These are phyloP conservation scores for Halictus ligatus DNA, from an alignment of 2,888 invertebrate genomes.

Conservation along the genomic window DNA sequence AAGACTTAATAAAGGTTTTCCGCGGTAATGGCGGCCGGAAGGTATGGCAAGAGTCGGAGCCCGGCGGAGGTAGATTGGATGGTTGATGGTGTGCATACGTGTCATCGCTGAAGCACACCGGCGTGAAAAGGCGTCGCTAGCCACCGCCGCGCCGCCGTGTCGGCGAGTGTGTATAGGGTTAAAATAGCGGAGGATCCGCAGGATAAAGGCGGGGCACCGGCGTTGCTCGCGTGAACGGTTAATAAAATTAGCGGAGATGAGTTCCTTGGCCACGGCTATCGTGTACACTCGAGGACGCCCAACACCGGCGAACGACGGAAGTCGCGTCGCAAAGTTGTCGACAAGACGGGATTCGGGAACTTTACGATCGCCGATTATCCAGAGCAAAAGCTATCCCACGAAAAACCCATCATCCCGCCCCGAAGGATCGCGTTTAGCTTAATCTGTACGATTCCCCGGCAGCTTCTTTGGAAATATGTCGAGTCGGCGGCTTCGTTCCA, in stretches of 20 bases:
- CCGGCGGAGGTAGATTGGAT: neutral
- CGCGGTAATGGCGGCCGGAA: conserved; percentile 37
- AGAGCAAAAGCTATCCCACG: neutral
- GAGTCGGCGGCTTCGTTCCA: conserved; percentile 2
- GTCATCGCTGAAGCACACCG: conserved; percentile 15
- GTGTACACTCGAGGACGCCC: conserved; percentile 38
- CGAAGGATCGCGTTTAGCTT: conserved; percentile 19
- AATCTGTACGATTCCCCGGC: conserved; percentile 9
- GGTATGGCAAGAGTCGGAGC: neutral
- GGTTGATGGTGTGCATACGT: neutral
- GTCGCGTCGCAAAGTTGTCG: conserved; percentile 30
- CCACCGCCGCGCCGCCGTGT: neutral
- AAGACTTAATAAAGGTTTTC: conserved; percentile 78
- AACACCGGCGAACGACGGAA: conserved; percentile 4
- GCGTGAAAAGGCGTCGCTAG: conserved; percentile 34
- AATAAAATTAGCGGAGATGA: conserved; percentile 69
- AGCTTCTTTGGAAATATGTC: neutral
- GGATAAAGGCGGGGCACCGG: conserved; percentile 25
- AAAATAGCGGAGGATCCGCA: conserved; percentile 31
- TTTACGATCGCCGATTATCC: conserved; percentile 47
- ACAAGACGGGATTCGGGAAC: conserved; percentile 39
- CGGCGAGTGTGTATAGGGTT: conserved; percentile 22
- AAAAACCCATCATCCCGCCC: neutral
- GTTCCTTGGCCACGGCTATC: conserved; percentile 34
- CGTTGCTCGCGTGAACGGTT: conserved; percentile 53